Evolutionary conservation across 92 coral and sea anemone genomes (phyloP).

Genomic region (Epizoanthus fatuus): DNA sequence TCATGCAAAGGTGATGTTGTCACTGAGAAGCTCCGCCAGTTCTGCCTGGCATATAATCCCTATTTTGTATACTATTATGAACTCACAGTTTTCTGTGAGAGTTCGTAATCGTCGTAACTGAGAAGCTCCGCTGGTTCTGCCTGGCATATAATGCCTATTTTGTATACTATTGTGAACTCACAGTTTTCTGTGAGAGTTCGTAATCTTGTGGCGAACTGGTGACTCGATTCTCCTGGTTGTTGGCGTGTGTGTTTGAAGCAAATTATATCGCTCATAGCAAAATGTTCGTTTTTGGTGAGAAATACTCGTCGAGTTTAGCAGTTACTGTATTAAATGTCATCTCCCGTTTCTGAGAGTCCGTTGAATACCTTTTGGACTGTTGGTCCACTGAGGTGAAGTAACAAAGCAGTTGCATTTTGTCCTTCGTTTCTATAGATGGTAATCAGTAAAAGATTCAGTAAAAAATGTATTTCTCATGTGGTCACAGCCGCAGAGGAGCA

Average conservation of each 20-base stretch:
- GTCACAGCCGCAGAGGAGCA: too few species aligned
- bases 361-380: slow-evolving; percentile 54
- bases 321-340: slow-evolving; percentile 41
- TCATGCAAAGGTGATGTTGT: too few species aligned
- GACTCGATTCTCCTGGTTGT: slow-evolving; percentile 49
- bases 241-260: slow-evolving; percentile 47
- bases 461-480: too few species aligned
- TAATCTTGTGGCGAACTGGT: slow-evolving; percentile 36
- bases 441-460: too few species aligned
- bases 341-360: slow-evolving; percentile 40
- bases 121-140: too few species aligned
- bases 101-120: slow-evolving; percentile 24
- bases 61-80: background rate
- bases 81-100: slow-evolving; percentile 31
- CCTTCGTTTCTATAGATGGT: background rate
- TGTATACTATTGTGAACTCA: background rate
- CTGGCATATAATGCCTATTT: too few species aligned
- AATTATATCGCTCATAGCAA: slow-evolving; percentile 48
- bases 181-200: slow-evolving; percentile 29
- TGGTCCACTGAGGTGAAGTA: slow-evolving; percentile 45
- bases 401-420: slow-evolving; percentile 31
- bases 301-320: slow-evolving; percentile 34
- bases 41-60: too few species aligned
- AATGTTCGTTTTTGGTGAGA: slow-evolving; percentile 40
- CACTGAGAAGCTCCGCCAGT: too few species aligned